phyloP scores from a whole-genome alignment of 2,113 vertebrate species.

The Porphyrio hochstetteri region DNA sequence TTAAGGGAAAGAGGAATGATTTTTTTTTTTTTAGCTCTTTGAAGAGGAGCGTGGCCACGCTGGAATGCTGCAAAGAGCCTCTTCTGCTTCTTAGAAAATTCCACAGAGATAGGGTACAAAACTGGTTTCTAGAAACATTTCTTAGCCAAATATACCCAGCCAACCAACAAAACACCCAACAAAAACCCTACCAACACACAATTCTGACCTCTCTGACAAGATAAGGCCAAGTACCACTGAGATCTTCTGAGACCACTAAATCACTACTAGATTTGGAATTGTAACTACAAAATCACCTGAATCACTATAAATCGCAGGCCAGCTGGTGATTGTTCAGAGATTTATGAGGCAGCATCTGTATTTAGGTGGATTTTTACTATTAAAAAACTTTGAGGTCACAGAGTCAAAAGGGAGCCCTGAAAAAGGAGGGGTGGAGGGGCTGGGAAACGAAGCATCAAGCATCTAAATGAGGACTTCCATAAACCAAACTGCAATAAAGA shows the following conservation, averaged over 20 bases:
- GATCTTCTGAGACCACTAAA: background rate
- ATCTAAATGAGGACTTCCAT: background rate
- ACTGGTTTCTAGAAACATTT: background rate
- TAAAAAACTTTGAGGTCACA: no score
- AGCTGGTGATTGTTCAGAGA: background rate
- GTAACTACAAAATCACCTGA: background rate
- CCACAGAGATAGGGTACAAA: background rate
- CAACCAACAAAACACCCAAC: no score
- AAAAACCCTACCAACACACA: background rate
- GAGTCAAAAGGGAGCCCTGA: background rate
- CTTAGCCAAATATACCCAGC: background rate
- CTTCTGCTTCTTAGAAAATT: background rate
- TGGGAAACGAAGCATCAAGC: background rate
- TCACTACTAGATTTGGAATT: background rate
- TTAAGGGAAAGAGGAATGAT: background rate
- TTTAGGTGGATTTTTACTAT: background rate
- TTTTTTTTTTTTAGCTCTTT: background rate
- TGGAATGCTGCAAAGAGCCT: background rate
- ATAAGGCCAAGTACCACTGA: background rate
- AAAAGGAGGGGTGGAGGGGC: background rate
- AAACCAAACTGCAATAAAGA: background rate
- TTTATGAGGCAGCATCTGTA: background rate
- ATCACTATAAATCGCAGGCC: background rate
- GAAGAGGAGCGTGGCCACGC: accelerated
- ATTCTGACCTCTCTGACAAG: background rate